Evolutionary conservation across 2,888 invertebrate genomes (phyloP), one percentile per base, ranked within the genome.

Genomic region (Brenthis hecate): DNA sequence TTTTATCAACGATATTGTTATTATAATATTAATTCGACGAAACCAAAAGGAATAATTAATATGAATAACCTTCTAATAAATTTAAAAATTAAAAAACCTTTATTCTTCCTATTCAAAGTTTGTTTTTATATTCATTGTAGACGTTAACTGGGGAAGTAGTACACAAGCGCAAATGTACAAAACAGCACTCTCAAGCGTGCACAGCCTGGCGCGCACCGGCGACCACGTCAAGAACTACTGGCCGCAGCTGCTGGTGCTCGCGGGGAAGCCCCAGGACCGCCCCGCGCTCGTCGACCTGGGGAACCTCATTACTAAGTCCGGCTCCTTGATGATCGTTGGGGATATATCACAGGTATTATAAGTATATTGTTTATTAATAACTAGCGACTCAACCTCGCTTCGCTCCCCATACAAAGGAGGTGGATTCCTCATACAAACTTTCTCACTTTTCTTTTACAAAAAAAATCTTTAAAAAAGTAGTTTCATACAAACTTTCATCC

Each of bases 211-310:
- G 66, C 95, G 96, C 56, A 97, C 98, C 0, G 97, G 96, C 36
- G 99, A 99, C 80, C 99, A 99, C 85, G 99, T 99, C 19, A 99
- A 99, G 91, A 99, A 99, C 92, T 99, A 98, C 88, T 96, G 97
- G 83, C 99, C 99, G 0, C 99, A 99, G 89, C 87, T 94, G 73
- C 90, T 99, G 78, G 96, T 98, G 50, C 92, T 99, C 51, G 94
- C 96, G 2, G 99, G 99, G 0, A 92, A 96, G 71, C 98, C 99
- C 0, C 95, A 96, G 72, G 93, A 95, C 3, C 93, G 99, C 48
- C 98, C 99, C 0, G 96, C 98, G 0, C 93, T 99, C 0, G 94
- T 99, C 0, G 99, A 99, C 87, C 96, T 99, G 76, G 98, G 96
- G 0, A 95, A 96, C 82, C 94, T 97, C 77, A 96, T 99, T 74